Evolutionary conservation across 2,888 invertebrate species (phyloP).

Genomic region (Ganaspis brasiliensis): DNA sequence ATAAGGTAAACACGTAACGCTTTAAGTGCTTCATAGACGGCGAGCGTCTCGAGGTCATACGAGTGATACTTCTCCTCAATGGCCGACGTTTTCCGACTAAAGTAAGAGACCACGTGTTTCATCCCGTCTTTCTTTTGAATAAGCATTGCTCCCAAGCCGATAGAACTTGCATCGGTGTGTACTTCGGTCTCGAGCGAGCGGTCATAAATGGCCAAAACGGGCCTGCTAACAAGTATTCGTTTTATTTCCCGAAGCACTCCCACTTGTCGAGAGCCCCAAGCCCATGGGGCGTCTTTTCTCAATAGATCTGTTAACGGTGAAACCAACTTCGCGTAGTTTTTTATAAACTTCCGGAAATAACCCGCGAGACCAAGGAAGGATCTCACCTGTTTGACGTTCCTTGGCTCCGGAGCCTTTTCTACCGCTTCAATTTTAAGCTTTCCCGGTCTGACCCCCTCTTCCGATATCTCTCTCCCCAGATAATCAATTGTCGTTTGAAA

Average conservation of each 20-base stretch:
- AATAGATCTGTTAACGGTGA: conserved; percentile 1
- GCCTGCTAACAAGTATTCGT: neutral
- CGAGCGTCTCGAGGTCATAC: conserved; percentile 52
- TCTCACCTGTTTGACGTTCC: conserved; percentile 60
- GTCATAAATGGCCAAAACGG: neutral
- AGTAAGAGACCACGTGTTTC: neutral
- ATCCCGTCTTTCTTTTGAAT: neutral
- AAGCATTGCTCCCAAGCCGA: conserved; percentile 7
- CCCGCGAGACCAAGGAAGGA: conserved; percentile 69
- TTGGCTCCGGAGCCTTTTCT: conserved; percentile 66
- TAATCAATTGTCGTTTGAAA: conserved; percentile 66
- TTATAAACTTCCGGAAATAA: conserved; percentile 64
- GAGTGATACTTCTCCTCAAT: conserved; percentile 45
- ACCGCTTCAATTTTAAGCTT: conserved; percentile 66
- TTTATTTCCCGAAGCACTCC: neutral
- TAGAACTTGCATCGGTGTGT: conserved; percentile 28
- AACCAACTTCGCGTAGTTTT: neutral
- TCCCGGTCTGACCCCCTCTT: conserved; percentile 67
- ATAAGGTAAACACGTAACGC: conserved; percentile 63
- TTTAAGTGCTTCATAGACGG: conserved; percentile 37
- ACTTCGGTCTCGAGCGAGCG: neutral
- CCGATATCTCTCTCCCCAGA: conserved; percentile 69
- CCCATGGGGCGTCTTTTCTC: neutral
- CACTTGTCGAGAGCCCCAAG: conserved; percentile 2
- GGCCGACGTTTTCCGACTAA: neutral